Conservation (phyloP, 2,888 invertebrate genomes). For the Tricholauxania praeusta region DNA sequence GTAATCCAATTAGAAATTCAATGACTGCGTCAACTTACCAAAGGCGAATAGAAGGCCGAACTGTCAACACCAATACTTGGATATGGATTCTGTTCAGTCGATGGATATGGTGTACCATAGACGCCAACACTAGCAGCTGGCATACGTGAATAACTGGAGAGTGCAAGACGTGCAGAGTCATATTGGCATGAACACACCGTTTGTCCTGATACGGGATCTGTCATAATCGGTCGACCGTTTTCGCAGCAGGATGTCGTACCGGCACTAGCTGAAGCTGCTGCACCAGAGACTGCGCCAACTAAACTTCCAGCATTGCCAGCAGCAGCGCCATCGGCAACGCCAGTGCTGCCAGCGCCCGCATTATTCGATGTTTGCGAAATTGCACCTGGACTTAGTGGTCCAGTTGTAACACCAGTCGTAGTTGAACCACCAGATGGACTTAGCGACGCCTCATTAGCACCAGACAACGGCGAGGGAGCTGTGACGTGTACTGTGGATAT, state of each 20-base stretch:
- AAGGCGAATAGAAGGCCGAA: constrained; percentile 93
- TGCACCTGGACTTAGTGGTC: constrained; percentile 67
- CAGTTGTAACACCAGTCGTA: constrained; percentile 64
- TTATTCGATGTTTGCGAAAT: constrained; percentile 68
- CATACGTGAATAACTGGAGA: constrained; percentile 84
- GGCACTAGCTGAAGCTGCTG: constrained; percentile 22
- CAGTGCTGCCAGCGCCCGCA: constrained; percentile 53
- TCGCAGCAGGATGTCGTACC: constrained; percentile 80
- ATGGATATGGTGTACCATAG: constrained; percentile 89
- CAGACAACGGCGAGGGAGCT: constrained; percentile 78
- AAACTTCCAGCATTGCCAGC: constrained; percentile 33
- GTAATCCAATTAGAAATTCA: constrained; percentile 16
- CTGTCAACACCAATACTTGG: constrained; percentile 94
- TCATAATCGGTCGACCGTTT: constrained; percentile 90
- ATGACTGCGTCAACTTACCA: constrained; percentile 77
- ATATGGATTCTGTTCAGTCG: constrained; percentile 92
- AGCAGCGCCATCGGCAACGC: constrained; percentile 38
- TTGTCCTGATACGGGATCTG: constrained; percentile 93
- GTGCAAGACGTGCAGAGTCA: constrained; percentile 84
- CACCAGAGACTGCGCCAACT: neutral
- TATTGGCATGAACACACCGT: constrained; percentile 95
- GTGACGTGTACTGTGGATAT: constrained; percentile 49
- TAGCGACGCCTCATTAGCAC: constrained; percentile 79
- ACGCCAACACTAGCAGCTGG: constrained; percentile 82
- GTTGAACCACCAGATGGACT: constrained; percentile 75